phyloP scores from a whole-genome alignment of 2,888 invertebrate species.

The Xanthia icteritia region DNA sequence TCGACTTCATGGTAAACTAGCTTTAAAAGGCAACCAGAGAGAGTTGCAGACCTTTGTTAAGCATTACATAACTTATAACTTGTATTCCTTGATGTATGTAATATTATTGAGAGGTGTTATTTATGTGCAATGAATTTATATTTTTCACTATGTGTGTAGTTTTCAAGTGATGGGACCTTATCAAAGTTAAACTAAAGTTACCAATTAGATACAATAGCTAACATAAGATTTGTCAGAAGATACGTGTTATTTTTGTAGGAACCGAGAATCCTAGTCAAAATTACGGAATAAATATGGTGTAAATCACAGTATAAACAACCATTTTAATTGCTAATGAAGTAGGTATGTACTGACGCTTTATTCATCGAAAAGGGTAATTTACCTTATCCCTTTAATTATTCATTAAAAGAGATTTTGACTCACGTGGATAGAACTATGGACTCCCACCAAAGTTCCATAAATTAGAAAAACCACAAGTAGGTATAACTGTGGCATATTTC shows the following conservation, averaged over 20 bases:
- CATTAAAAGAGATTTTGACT: conserved; percentile 15
- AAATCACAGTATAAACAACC: not conserved
- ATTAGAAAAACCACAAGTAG: conserved; percentile 1
- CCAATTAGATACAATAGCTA: not conserved
- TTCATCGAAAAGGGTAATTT: not conserved
- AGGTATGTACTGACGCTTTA: not conserved
- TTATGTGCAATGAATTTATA: not conserved
- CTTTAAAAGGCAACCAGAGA: conserved; percentile 11
- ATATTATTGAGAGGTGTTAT: not conserved
- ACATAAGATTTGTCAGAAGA: not conserved
- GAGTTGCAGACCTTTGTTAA: conserved; percentile 5
- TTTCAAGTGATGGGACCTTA: not conserved
- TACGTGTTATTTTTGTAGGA: not conserved
- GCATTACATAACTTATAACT: conserved; percentile 20
- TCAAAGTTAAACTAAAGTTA: not conserved
- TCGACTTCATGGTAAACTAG: conserved; percentile 1
- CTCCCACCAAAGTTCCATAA: not conserved
- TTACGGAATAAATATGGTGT: not conserved
- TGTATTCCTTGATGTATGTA: not conserved
- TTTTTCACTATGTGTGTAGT: not conserved
- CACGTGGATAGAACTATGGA: not conserved
- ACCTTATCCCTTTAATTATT: not conserved
- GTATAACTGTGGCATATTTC: no score
- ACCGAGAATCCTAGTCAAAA: not conserved
- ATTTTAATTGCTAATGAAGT: not conserved